These are phyloP conservation scores for Sterrhoptilus dennistouni DNA, from an alignment of 2,113 vertebrate species.

Conservation along the genomic window DNA sequence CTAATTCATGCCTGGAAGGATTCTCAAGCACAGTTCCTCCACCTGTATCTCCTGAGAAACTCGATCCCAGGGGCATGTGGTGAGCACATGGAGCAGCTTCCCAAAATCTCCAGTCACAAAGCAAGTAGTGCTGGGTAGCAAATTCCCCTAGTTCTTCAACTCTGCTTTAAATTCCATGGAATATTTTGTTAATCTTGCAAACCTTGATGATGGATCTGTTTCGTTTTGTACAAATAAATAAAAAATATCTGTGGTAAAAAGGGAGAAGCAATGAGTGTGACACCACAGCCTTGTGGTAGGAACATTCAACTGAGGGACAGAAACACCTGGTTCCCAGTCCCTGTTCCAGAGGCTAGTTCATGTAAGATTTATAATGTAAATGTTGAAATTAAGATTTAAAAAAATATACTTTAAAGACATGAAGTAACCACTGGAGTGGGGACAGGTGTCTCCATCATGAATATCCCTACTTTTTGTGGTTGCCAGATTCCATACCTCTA, in stretches of 20 bases:
- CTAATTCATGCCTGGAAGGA: neutral
- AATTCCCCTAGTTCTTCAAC: neutral
- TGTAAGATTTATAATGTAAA: neutral
- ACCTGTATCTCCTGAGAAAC: neutral
- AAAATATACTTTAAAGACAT: neutral
- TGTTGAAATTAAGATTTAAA: neutral
- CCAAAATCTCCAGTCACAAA: neutral
- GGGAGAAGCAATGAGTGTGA: neutral
- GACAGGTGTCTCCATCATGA: neutral
- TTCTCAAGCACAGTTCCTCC: neutral
- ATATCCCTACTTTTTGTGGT: neutral
- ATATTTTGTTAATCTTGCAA: neutral
- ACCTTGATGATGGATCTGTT: neutral
- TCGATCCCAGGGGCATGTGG: neutral
- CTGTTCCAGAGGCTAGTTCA: neutral
- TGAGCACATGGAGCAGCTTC: neutral
- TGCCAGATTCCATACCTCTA: neutral
- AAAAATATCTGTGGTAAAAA: neutral
- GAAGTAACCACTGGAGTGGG: neutral
- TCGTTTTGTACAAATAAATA: neutral
- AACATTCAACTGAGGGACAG: neutral
- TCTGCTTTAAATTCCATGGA: neutral
- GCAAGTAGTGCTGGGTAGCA: neutral
- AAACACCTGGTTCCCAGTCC: neutral
- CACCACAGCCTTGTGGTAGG: neutral